Conservation (phyloP, 2,888 invertebrate species). For the Meghimatium bilineatum region DNA sequence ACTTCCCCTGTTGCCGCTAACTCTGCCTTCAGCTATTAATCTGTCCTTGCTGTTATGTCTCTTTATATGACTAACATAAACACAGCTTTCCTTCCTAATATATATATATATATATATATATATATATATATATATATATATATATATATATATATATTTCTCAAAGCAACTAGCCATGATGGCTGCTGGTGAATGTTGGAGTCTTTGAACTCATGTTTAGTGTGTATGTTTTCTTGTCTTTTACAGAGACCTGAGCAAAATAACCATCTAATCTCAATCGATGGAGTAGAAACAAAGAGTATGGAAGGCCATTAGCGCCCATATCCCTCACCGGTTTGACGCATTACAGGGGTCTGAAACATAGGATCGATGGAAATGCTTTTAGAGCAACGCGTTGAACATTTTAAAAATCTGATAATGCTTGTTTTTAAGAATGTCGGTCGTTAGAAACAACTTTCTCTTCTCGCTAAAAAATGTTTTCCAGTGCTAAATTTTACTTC, state of each 20-base stretch:
- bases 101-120: too few relatives aligned
- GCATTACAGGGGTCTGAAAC: slow-evolving; percentile 27
- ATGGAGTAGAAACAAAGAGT: slow-evolving; percentile 43
- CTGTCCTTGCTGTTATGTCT: too few relatives aligned
- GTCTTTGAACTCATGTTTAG: slow-evolving; percentile 28
- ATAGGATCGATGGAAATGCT: slow-evolving; percentile 39
- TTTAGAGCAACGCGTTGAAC: slow-evolving; percentile 34
- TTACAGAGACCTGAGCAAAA: slow-evolving; percentile 19
- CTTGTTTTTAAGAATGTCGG: slow-evolving; percentile 25
- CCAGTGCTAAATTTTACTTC: not conserved
- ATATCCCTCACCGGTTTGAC: slow-evolving; percentile 5
- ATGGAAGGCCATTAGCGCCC: slow-evolving; percentile 41
- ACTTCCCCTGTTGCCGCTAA: too few relatives aligned
- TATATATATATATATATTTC: too few relatives aligned
- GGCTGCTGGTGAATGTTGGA: not conserved
- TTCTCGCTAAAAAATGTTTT: not conserved
- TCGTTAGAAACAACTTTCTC: not conserved
- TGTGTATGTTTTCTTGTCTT: slow-evolving; percentile 23
- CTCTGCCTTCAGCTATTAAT: too few relatives aligned
- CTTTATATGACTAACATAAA: too few relatives aligned
- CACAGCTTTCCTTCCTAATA: too few relatives aligned
- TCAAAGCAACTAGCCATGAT: not conserved
- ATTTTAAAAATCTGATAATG: slow-evolving; percentile 22
- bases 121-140: too few relatives aligned
- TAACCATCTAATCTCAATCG: slow-evolving; percentile 43